phyloP scores from a whole-genome alignment of 2,797 vertebrate genomes.

The Epinephelus awoara region DNA sequence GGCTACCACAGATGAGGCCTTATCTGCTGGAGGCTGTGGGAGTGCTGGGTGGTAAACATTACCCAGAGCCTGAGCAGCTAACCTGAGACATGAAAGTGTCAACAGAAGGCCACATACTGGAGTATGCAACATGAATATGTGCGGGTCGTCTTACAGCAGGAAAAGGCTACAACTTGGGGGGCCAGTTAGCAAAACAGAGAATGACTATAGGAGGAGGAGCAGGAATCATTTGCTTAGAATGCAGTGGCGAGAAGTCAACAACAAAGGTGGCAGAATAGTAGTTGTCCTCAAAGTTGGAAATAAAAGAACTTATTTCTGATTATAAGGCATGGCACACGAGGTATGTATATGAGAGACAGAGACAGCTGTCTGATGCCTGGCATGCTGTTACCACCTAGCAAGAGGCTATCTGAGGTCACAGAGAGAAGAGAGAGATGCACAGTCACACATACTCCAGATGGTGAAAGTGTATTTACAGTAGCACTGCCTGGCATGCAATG shows the following conservation, averaged over 20 bases:
- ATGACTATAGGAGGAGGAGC: neutral
- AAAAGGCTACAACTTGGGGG: neutral
- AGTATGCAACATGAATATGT: neutral
- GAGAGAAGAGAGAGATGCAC: conserved; percentile 19
- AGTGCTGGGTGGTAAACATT: conserved; percentile 57
- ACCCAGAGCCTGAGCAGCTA: conserved; percentile 46
- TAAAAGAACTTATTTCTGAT: conserved; percentile 30
- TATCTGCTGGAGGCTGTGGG: conserved; percentile 64
- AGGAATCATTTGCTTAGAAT: neutral
- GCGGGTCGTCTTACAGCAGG: conserved; percentile 26
- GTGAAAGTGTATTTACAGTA: conserved; percentile 58
- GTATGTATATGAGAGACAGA: conserved; percentile 39
- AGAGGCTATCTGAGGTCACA: conserved; percentile 55
- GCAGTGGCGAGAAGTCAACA: neutral
- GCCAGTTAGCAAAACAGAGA: neutral
- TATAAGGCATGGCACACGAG: neutral
- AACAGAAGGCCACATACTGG: conserved; percentile 44
- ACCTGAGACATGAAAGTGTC: conserved; percentile 69
- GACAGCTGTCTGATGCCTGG: conserved; percentile 55
- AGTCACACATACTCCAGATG: conserved; percentile 50
- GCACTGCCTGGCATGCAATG: conserved; percentile 14
- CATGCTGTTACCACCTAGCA: conserved; percentile 48
- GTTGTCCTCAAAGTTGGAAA: neutral
- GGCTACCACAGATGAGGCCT: conserved; percentile 44
- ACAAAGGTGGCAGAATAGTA: neutral